These are phyloP conservation scores for Actinia equina DNA, from an alignment of 64 coral and sea anemone genomes.

Conservation along the genomic window DNA sequence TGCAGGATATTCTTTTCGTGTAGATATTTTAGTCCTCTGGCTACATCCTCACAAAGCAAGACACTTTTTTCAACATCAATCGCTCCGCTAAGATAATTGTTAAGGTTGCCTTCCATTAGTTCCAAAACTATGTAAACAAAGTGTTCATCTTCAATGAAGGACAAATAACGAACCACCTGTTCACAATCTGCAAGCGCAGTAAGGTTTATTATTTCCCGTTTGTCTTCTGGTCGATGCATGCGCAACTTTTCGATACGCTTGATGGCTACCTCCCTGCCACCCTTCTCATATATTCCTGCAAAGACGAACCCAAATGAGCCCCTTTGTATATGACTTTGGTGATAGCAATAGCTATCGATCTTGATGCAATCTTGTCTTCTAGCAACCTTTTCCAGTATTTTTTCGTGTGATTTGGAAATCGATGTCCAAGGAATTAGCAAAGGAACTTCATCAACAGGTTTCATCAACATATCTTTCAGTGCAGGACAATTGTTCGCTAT, in stretches of 20 bases:
- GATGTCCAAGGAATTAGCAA: neutral
- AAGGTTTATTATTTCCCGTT: conserved; percentile 44
- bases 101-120: neutral
- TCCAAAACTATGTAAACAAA: neutral
- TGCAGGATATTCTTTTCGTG: neutral
- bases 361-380: neutral
- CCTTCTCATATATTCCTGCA: conserved; percentile 50
- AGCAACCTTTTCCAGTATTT: neutral
- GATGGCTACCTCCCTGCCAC: conserved; percentile 62
- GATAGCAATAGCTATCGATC: conserved; percentile 33
- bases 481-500: no score
- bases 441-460: no score
- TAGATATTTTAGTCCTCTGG: neutral
- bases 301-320: conserved; percentile 45
- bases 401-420: neutral
- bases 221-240: no score
- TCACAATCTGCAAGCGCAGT: conserved; percentile 27
- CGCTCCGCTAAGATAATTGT: neutral
- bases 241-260: conserved; percentile 21
- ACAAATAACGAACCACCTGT: conserved; percentile 52
- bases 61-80: neutral
- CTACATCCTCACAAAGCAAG: neutral
- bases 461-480: no score
- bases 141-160: conserved; percentile 10
- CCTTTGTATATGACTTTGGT: conserved; percentile 19